A percentile compares a stretch with the other conserved stretches of the same genome.
Evolutionary conservation across 2,113 vertebrate genomes (phyloP).

Genomic region (Cyanistes caeruleus): DNA sequence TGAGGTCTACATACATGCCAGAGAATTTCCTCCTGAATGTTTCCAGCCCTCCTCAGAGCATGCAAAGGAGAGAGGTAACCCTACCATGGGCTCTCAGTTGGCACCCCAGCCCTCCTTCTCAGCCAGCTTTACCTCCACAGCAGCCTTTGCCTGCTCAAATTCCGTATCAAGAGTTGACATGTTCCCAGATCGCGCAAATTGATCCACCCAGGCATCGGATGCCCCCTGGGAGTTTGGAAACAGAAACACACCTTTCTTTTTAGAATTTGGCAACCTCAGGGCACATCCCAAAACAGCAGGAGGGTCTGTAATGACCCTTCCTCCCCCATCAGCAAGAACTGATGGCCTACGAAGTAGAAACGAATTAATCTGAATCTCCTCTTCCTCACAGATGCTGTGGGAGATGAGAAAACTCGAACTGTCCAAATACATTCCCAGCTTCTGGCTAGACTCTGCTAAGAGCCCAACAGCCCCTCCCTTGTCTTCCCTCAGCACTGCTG

Average conservation of each 20-base stretch:
- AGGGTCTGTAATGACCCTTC: background rate
- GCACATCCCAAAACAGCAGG: background rate
- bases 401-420: background rate
- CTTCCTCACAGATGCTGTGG: background rate
- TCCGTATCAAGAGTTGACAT: conserved; percentile 80
- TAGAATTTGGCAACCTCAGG: background rate
- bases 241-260: conserved; percentile 34
- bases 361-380: background rate
- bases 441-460: conserved; percentile 23
- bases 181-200: conserved; percentile 80
- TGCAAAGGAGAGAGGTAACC: background rate
- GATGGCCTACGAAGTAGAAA: background rate
- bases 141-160: conserved; percentile 94
- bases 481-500: background rate
- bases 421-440: background rate
- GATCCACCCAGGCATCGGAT: conserved; percentile 94
- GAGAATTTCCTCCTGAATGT: background rate
- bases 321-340: background rate
- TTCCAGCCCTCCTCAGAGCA: background rate
- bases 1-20: background rate
- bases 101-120: background rate
- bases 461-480: background rate
- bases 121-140: conserved; percentile 88
- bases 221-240: conserved; percentile 78
- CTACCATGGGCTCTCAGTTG: background rate